phyloP scores from a whole-genome alignment of 2,113 vertebrate genomes.

The Numida meleagris region DNA sequence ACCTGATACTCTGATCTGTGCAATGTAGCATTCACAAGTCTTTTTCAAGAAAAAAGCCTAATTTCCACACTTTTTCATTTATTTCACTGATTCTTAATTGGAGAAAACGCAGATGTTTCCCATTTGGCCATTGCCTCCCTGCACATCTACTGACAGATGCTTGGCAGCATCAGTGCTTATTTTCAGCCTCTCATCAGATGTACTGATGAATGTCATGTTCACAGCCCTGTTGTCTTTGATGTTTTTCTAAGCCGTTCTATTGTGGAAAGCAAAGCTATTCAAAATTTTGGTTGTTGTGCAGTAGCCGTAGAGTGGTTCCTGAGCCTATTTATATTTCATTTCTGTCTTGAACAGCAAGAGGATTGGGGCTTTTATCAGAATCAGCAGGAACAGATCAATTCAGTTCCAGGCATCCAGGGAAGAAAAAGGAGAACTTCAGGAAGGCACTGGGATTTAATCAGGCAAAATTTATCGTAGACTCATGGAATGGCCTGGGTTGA shows the following conservation, averaged over 20 bases:
- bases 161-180: not conserved
- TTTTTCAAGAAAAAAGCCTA: not conserved
- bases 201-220: not conserved
- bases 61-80: not conserved
- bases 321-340: not conserved
- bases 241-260: not conserved
- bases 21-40: not conserved
- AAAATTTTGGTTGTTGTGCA: not conserved
- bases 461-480: not conserved
- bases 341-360: not conserved
- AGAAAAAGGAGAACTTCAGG: not conserved
- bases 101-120: slow-evolving; percentile 39
- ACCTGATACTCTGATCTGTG: not conserved
- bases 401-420: not conserved
- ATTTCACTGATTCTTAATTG: not conserved
- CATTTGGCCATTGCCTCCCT: not conserved
- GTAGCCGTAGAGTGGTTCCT: not conserved
- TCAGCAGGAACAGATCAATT: not conserved
- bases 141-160: not conserved
- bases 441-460: not conserved
- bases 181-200: slow-evolving; percentile 26
- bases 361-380: not conserved
- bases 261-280: not conserved
- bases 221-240: not conserved
- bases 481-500: too few relatives aligned